phyloP scores from a whole-genome alignment of 2,797 vertebrate species.

The Xiphophorus birchmanni region DNA sequence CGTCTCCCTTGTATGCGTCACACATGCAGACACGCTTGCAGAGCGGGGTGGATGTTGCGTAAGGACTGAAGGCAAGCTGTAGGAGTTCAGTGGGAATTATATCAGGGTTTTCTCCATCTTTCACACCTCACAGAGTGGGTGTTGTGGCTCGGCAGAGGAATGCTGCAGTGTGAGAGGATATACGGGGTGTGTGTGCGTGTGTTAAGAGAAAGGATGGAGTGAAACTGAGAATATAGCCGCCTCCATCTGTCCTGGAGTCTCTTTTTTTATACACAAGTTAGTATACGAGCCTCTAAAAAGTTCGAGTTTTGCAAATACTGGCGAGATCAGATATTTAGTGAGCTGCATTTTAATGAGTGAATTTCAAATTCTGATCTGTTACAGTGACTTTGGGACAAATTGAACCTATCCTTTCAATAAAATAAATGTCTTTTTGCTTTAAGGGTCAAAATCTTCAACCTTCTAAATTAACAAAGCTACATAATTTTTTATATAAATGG shows the following conservation, averaged over 20 bases:
- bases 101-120: slow-evolving; percentile 59
- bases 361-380: background rate
- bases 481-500: background rate
- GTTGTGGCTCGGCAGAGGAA: slow-evolving; percentile 59
- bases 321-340: background rate
- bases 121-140: slow-evolving; percentile 61
- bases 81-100: slow-evolving; percentile 76
- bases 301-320: background rate
- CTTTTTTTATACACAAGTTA: background rate
- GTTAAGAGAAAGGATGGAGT: slow-evolving; percentile 39
- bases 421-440: background rate
- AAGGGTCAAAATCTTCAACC: background rate
- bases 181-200: slow-evolving; percentile 32
- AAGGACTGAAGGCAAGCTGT: slow-evolving; percentile 66
- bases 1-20: slow-evolving; percentile 79
- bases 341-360: background rate
- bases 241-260: background rate
- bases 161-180: slow-evolving; percentile 52
- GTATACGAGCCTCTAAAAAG: background rate
- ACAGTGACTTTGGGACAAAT: background rate
- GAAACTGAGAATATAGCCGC: slow-evolving; percentile 5
- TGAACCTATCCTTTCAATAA: background rate
- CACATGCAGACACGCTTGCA: slow-evolving; percentile 63
- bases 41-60: slow-evolving; percentile 76
- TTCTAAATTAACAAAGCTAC: background rate